Evolutionary conservation across 2,888 invertebrate species (phyloP).

Genomic region (Hypena proboscidalis): DNA sequence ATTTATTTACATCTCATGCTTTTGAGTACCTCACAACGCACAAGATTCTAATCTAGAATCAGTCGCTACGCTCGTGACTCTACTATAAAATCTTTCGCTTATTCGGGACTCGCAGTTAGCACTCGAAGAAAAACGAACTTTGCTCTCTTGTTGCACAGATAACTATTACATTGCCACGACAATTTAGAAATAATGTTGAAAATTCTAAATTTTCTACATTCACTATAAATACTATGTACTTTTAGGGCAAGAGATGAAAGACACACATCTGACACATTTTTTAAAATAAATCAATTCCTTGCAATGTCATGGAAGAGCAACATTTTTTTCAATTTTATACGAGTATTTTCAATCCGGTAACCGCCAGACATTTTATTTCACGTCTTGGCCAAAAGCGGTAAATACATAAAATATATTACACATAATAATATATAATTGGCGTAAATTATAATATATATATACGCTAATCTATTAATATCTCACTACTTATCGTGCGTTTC

Average conservation of each 20-base stretch:
- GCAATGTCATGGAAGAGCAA: too few species aligned
- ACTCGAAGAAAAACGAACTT: too few species aligned
- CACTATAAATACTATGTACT: background rate
- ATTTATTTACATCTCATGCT: too few species aligned
- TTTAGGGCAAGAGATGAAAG: conserved; percentile 12
- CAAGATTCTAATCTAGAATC: too few species aligned
- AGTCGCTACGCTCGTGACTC: too few species aligned
- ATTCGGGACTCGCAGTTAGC: too few species aligned
- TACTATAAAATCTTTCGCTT: too few species aligned
- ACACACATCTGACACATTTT: background rate
- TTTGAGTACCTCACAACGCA: too few species aligned
- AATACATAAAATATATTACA: conserved; percentile 29
- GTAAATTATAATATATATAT: conserved; percentile 33
- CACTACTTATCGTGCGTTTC: conserved; percentile 59
- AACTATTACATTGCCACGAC: conserved; percentile 3
- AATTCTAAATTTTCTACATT: conserved; percentile 24
- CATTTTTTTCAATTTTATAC: too few species aligned
- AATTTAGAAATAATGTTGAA: conserved; percentile 15
- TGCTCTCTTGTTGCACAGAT: too few species aligned
- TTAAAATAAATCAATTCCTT: conserved; percentile 7
- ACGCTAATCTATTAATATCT: conserved; percentile 44
- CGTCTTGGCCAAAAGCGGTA: conserved; percentile 8
- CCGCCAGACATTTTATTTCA: conserved; percentile 9
- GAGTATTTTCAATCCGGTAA: too few species aligned
- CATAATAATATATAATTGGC: conserved; percentile 19